A percentile compares a stretch with the other conserved stretches of the same genome.
Evolutionary conservation across 2,888 invertebrate genomes (phyloP).

Genomic region (Spisula solida): DNA sequence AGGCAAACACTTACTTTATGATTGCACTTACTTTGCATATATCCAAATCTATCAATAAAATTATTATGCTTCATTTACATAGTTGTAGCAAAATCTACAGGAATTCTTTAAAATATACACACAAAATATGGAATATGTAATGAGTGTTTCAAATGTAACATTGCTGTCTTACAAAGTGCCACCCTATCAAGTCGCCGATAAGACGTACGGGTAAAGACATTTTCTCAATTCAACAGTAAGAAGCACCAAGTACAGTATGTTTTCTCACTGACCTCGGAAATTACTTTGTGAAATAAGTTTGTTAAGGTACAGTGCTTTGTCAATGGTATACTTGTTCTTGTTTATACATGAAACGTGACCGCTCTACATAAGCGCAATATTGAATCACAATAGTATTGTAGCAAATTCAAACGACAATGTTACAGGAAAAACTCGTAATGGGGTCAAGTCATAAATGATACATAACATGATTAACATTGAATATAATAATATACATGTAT

Average conservation of each 20-base stretch:
- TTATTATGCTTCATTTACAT: neutral
- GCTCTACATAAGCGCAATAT: neutral
- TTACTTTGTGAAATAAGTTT: neutral
- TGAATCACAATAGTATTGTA: neutral
- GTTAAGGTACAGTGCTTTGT: neutral
- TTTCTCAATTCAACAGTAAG: too few species aligned
- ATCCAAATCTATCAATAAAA: neutral
- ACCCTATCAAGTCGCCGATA: neutral
- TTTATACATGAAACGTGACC: neutral
- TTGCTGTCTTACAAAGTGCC: neutral
- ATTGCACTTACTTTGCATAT: slow-evolving; percentile 23
- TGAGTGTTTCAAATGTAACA: neutral
- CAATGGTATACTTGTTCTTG: neutral
- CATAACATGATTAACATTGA: neutral
- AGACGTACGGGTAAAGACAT: too few species aligned
- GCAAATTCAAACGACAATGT: neutral
- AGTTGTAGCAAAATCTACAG: slow-evolving; percentile 29
- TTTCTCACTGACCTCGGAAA: too few species aligned
- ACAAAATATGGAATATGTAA: slow-evolving; percentile 2
- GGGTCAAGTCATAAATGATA: neutral
- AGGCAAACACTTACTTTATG: neutral
- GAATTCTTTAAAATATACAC: slow-evolving; percentile 33
- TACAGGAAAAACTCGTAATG: neutral
- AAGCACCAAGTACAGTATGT: too few species aligned
- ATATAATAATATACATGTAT: neutral